Percentiles rank a stretch among this genome's conserved stretches.
phyloP scores from a whole-genome alignment of 2,888 invertebrate species.

The Hyppa rectilinea region DNA sequence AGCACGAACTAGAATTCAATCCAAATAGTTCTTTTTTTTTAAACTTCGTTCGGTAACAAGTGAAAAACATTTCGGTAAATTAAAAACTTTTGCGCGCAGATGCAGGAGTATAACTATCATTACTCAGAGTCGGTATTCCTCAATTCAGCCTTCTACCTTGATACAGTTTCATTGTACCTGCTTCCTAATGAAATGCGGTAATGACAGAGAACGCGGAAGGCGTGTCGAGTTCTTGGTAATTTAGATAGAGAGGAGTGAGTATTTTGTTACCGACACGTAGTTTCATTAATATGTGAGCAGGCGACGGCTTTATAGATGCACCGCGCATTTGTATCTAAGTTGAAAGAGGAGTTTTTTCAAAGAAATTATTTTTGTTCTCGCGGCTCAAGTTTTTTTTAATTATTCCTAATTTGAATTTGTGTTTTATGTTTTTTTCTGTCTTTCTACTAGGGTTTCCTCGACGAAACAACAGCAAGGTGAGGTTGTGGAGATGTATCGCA shows the following conservation, averaged over 20 bases:
- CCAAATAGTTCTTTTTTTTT: not conserved
- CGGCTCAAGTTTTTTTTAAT: not conserved
- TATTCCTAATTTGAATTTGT: not conserved
- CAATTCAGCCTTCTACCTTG: conserved; percentile 11
- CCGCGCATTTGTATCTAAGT: conserved; percentile 5
- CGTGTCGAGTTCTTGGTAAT: conserved; percentile 43
- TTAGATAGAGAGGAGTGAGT: conserved; percentile 27
- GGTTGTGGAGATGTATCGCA: too few species aligned
- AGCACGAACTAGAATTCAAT: too few species aligned
- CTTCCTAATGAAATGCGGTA: conserved; percentile 45
- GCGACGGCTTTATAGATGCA: conserved; percentile 12
- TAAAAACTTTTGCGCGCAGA: not conserved
- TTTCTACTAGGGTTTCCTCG: too few species aligned
- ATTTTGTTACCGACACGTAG: conserved; percentile 40
- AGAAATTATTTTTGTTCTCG: not conserved
- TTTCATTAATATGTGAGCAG: conserved; percentile 43
- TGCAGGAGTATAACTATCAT: not conserved
- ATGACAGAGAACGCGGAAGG: conserved; percentile 44
- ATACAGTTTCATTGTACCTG: conserved; percentile 9
- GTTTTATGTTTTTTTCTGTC: not conserved
- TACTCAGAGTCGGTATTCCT: conserved; percentile 8
- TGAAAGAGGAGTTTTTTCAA: conserved; percentile 8
- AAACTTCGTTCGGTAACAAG: not conserved
- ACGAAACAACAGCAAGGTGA: too few species aligned
- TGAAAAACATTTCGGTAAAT: not conserved